Conservation (phyloP, 2,797 vertebrate genomes). For the Tenualosa ilisha region DNA sequence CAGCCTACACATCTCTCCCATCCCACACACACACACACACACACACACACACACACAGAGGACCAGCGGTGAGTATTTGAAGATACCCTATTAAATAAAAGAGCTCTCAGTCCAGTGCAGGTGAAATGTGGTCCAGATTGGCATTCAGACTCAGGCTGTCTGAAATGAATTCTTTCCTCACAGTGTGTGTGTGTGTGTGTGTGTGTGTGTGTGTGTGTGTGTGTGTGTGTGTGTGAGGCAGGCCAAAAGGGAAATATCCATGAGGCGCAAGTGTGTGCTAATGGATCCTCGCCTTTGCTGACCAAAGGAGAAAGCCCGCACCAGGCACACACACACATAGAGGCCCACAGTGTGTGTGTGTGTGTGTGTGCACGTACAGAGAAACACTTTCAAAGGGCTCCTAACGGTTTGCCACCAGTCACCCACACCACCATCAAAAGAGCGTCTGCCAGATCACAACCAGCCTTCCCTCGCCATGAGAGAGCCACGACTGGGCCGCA, state of each 20-base stretch:
- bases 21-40: slow-evolving; percentile 2
- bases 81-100: slow-evolving; percentile 2
- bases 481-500: no score
- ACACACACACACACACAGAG: neutral
- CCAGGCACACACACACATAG: neutral
- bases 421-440: neutral
- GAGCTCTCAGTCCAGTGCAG: neutral
- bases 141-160: neutral
- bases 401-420: neutral
- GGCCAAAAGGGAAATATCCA: neutral
- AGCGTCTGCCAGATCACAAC: neutral
- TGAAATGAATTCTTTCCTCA: neutral
- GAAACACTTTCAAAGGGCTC: neutral
- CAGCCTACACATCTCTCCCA: neutral
- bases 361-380: no score
- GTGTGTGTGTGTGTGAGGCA: no score
- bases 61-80: neutral
- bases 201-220: no score
- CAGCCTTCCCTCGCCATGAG: neutral
- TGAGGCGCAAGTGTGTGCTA: neutral
- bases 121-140: neutral
- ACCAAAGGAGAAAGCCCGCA: neutral
- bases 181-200: neutral
- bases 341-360: no score
- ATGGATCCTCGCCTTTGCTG: neutral